Conservation (phyloP, 2,888 invertebrate species). For the Eupithecia dodoneata region DNA sequence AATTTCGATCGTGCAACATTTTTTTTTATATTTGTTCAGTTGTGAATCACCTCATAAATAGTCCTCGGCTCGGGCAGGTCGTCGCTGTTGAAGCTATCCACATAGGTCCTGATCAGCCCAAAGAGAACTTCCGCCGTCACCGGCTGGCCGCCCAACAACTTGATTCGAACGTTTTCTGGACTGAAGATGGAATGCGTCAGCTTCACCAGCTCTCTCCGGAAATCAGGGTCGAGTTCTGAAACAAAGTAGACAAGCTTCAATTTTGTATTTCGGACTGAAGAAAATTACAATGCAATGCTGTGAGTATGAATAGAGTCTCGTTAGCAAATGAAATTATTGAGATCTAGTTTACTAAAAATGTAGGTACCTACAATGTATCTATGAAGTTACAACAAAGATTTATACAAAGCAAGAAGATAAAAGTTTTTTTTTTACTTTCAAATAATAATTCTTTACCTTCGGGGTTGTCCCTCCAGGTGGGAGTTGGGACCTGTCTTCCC, state of each 20-base stretch:
- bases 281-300: too few species aligned
- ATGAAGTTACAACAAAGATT: too few species aligned
- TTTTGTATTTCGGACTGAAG: too few species aligned
- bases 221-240: slow-evolving; percentile 22
- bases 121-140: slow-evolving; percentile 26
- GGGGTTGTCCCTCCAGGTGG: slow-evolving; percentile 18
- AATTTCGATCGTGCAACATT: neutral
- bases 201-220: slow-evolving; percentile 15
- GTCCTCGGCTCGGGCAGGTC: slow-evolving; percentile 21
- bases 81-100: slow-evolving; percentile 35
- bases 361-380: too few species aligned
- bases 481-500: slow-evolving; percentile 1
- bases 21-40: neutral
- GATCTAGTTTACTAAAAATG: too few species aligned
- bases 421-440: too few species aligned
- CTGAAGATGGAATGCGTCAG: slow-evolving; percentile 26
- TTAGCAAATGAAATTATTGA: too few species aligned
- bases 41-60: slow-evolving; percentile 19
- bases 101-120: slow-evolving; percentile 29
- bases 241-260: neutral
- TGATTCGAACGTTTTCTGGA: slow-evolving; percentile 19
- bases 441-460: slow-evolving; percentile 17
- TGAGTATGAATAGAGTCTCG: too few species aligned
- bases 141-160: slow-evolving; percentile 24
- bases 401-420: too few species aligned